Evolutionary conservation across 2,797 vertebrate species (phyloP).

Genomic region (Chrysocyon brachyurus): DNA sequence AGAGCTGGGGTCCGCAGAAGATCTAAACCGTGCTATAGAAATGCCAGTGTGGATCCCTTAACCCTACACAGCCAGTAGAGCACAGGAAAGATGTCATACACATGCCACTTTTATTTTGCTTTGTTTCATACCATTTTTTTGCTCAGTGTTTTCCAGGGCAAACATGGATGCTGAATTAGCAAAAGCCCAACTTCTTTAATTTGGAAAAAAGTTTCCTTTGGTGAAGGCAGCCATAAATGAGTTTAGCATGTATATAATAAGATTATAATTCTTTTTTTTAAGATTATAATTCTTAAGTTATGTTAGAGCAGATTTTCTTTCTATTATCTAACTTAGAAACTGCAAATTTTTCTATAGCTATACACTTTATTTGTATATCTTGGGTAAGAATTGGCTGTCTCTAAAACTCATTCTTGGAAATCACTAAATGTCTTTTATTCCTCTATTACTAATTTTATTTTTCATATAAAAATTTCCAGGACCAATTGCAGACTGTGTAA

Average conservation of each 20-base stretch:
- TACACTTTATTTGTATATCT: not conserved
- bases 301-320: not conserved
- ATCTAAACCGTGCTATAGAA: not conserved
- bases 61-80: rapidly evolving
- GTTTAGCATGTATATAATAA: not conserved
- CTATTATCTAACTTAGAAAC: slow-evolving; percentile 1
- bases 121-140: not conserved
- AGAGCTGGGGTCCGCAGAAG: not conserved
- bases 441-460: slow-evolving; percentile 60
- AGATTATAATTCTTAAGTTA: slow-evolving; percentile 7
- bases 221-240: slow-evolving; percentile 54
- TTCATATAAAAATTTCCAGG: slow-evolving; percentile 25
- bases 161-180: not conserved
- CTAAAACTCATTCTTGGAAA: slow-evolving; percentile 2
- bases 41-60: not conserved
- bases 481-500: not conserved
- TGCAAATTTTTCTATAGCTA: not conserved
- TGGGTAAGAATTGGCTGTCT: not conserved
- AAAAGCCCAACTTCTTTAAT: not conserved
- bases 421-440: slow-evolving; percentile 26
- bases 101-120: not conserved
- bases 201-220: slow-evolving; percentile 61
- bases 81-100: not conserved
- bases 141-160: slow-evolving; percentile 1
- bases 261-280: not conserved